Base-by-base conservation (phyloP, 2,888 invertebrate genomes). In the Gastrophysa polygoni region DNA sequence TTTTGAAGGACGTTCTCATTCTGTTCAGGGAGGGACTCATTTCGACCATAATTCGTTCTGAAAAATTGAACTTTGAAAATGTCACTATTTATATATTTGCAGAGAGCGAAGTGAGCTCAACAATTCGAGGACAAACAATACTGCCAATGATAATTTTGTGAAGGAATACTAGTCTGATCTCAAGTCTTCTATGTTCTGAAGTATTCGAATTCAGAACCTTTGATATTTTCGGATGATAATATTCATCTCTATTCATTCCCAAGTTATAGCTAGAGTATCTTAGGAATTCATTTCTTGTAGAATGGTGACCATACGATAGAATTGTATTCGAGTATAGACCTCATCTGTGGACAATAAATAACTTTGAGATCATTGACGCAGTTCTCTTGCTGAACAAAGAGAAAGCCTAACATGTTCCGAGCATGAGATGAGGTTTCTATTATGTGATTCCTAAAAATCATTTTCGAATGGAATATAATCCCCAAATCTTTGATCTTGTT, bases 401-500 rank as follows among this genome's bases (percentile, higher is more conserved):
- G 43, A 20, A 24, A 43, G 34, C 51, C 32, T 18, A 51, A 18
- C 51, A 51, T 51, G 14, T 51, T 51, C 10, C 32, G 51, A 14
- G 38, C 52, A 43, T 14, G 38, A 43, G 52, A 34, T 38, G 43
- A 38, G 20, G 43, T 52, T 52, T 52, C 52, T 34, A 24, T 29
- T 38, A 59, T 51, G 38, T 59, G 59, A 14, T 43, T 11, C 38
- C 44, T 49, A 14, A 59, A 59, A 29, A 16, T 59, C 5, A 51
- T 59, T 59, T 43, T 59, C 10, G 43, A 32, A 11, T 59, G 43
- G 21, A 59, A 51, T 49, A 29, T 51, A 20, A 59, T 21, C 16
- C 51, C 51, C 21, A 59, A 17, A 21, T 59, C 38, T 59, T 51
- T 49, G 17, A 34, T 57, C 21, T 50, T 24, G n/a, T 38, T 51